Conservation (phyloP, 23 tunicate species). For the Trididemnum nubilum region DNA sequence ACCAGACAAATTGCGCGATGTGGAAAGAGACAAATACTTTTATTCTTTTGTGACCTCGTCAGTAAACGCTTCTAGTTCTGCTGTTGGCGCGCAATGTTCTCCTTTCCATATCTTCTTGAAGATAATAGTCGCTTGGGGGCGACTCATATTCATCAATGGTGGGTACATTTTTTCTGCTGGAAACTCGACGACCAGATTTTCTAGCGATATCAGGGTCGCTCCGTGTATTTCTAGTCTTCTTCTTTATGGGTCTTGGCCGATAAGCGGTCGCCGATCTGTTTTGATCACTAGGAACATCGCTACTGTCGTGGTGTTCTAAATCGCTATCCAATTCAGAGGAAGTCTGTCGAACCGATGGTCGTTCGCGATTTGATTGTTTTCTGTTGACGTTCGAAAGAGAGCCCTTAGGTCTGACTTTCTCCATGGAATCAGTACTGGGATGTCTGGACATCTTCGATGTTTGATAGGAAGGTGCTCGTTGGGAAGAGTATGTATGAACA, state of each 20-base stretch:
- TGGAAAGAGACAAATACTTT: no score
- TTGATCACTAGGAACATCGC: not conserved
- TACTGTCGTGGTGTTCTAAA: not conserved
- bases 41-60: no score
- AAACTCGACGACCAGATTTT: constrained; percentile 40
- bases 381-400: not conserved
- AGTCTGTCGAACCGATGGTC: not conserved
- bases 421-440: constrained; percentile 16
- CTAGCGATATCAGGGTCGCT: constrained; percentile 59
- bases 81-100: not conserved
- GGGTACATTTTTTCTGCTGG: constrained; percentile 1
- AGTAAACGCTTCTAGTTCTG: constrained; percentile 14
- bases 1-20: no score
- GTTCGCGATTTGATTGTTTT: not conserved
- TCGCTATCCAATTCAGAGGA: constrained; percentile 13
- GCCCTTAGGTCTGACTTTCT: constrained; percentile 8
- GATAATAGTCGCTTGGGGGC: constrained; percentile 80
- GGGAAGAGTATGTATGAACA: not conserved
- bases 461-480: not conserved
- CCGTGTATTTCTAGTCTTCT: constrained; percentile 32
- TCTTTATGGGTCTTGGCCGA: constrained; percentile 41
- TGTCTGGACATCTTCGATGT: not conserved
- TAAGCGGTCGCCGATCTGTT: constrained; percentile 36
- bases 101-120: constrained; percentile 60
- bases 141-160: constrained; percentile 61